Conservation (phyloP, 2,888 invertebrate genomes). For the Litoditis marina region DNA sequence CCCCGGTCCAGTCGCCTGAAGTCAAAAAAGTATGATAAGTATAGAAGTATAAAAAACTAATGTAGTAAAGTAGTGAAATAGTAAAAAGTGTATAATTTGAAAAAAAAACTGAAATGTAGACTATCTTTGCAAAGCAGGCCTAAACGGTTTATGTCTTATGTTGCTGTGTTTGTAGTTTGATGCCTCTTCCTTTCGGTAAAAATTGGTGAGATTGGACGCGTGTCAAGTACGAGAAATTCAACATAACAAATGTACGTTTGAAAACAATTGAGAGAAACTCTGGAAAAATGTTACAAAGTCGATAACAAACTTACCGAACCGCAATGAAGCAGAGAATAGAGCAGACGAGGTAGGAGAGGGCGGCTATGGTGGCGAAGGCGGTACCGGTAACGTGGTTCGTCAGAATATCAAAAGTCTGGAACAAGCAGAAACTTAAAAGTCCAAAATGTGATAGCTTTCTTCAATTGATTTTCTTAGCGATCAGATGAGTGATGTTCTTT, state of each 20-base stretch:
- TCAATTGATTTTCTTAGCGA: neutral
- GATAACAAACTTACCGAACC: constrained; percentile 25
- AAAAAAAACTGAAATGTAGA: no score
- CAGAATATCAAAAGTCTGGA: constrained; percentile 29
- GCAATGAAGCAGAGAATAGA: constrained; percentile 37
- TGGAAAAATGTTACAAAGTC: no score
- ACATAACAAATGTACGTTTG: no score
- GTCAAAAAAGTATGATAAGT: neutral
- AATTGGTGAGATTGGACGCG: no score
- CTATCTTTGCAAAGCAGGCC: no score
- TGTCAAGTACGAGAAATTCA: no score
- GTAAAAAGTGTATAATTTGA: no score
- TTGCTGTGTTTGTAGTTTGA: no score
- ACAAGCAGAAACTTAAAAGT: neutral
- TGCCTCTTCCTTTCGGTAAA: no score
- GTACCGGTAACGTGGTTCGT: constrained; percentile 36
- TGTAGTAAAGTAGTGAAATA: neutral
- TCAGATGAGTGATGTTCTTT: neutral
- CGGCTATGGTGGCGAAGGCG: constrained; percentile 28
- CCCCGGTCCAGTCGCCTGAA: constrained; percentile 30
- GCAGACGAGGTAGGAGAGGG: constrained; percentile 27
- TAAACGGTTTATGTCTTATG: no score
- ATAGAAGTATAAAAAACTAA: neutral
- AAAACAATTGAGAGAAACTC: no score
- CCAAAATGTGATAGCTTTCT: neutral